Percentiles rank a stretch among this genome's conserved stretches.
phyloP scores from a whole-genome alignment of 2,888 invertebrate species.

The Nomada flava region DNA sequence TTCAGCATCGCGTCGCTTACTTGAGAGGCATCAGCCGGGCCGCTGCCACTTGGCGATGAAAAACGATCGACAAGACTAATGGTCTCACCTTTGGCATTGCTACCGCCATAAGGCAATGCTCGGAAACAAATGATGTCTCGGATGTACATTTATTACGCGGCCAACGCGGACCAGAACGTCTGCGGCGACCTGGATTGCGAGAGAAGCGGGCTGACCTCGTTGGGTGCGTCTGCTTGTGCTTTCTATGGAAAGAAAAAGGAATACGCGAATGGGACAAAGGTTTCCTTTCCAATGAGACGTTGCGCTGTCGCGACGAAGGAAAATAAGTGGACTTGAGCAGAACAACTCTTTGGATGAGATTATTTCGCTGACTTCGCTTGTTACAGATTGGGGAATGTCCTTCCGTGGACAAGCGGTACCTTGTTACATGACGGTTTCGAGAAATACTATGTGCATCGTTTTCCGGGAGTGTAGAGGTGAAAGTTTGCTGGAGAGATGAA shows the following conservation, averaged over 20 bases:
- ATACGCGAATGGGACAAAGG: slow-evolving; percentile 9
- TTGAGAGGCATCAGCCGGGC: slow-evolving; percentile 30
- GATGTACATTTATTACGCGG: slow-evolving; percentile 78
- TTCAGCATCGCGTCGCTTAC: slow-evolving; percentile 43
- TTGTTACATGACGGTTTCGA: neutral
- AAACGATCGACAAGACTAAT: slow-evolving; percentile 76
- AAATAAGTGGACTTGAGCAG: slow-evolving; percentile 11
- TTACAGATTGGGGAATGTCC: slow-evolving; percentile 13
- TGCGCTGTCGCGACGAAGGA: slow-evolving; percentile 12
- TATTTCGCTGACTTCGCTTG: slow-evolving; percentile 33
- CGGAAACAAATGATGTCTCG: slow-evolving; percentile 77
- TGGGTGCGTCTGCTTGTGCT: slow-evolving; percentile 29
- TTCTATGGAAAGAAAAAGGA: neutral
- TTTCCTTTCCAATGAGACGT: slow-evolving; percentile 35
- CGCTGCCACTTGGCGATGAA: slow-evolving; percentile 63
- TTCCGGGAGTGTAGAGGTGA: neutral
- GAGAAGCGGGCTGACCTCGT: slow-evolving; percentile 39
- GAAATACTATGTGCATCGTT: neutral
- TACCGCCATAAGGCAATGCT: slow-evolving; percentile 75
- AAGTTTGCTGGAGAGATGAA: too few species aligned
- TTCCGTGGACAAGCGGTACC: neutral
- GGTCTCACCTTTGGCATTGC: slow-evolving; percentile 63
- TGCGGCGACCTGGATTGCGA: slow-evolving; percentile 39
- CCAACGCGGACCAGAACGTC: slow-evolving; percentile 35
- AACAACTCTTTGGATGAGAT: slow-evolving; percentile 26